phyloP scores from a whole-genome alignment of 1,140 invertebrate species.

The Pemphigus obesinymphae region DNA sequence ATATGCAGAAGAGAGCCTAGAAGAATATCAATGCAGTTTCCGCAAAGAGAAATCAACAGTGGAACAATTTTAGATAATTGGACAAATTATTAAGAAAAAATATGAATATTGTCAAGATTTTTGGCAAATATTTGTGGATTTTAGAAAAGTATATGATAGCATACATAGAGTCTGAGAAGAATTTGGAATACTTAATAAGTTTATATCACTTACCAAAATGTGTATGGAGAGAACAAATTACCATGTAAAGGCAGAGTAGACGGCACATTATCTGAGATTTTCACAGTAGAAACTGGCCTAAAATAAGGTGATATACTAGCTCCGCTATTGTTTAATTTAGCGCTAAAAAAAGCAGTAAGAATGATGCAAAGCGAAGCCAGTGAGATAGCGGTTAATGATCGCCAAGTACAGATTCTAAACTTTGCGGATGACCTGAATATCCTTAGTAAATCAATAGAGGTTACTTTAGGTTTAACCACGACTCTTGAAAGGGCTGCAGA shows the following conservation, averaged over 20 bases:
- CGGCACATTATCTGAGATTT: not conserved
- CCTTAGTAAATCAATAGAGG: no score
- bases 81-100: slow-evolving; percentile 1
- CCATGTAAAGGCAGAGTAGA: not conserved
- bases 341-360: not conserved
- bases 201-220: not conserved
- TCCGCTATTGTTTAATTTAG: not conserved
- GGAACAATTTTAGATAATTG: not conserved
- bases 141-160: not conserved
- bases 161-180: not conserved
- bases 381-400: no score
- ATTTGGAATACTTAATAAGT: not conserved
- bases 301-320: not conserved
- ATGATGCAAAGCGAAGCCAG: not conserved
- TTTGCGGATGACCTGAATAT: no score
- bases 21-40: no score
- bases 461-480: no score
- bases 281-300: not conserved
- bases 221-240: not conserved
- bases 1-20: no score
- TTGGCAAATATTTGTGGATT: not conserved
- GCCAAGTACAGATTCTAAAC: no score
- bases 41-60: not conserved
- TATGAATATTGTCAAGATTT: not conserved
- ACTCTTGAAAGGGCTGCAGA: no score